These are phyloP conservation scores for Caenorhabditis sp. DNA, from an alignment of 2,888 invertebrate species.

Conservation along the genomic window DNA sequence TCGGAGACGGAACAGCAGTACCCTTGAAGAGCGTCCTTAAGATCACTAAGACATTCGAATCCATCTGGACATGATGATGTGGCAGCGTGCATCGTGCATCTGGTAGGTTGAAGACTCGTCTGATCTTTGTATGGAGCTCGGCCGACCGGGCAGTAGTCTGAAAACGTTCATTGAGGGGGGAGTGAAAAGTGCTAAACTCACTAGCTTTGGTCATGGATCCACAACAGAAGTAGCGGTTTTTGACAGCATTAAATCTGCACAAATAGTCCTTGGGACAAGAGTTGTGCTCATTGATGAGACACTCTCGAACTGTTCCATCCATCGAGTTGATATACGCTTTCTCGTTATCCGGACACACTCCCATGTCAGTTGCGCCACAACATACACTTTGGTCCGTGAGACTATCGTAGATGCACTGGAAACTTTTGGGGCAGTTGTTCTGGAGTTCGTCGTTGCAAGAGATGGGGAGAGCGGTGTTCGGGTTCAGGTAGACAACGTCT, in stretches of 20 bases:
- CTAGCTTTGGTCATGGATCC: slow-evolving; percentile 69
- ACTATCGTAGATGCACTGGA: slow-evolving; percentile 73
- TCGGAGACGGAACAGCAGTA: slow-evolving; percentile 77
- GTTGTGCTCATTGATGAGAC: slow-evolving; percentile 76
- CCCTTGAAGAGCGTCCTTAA: slow-evolving; percentile 76
- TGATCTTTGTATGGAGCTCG: slow-evolving; percentile 76
- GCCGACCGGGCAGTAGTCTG: slow-evolving; percentile 76
- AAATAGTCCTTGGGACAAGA: slow-evolving; percentile 77
- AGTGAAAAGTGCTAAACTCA: background rate
- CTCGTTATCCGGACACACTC: slow-evolving; percentile 78
- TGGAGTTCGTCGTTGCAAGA: slow-evolving; percentile 76
- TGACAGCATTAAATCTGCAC: slow-evolving; percentile 75
- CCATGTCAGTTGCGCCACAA: slow-evolving; percentile 79
- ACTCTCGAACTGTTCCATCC: slow-evolving; percentile 76
- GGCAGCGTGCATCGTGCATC: slow-evolving; percentile 77
- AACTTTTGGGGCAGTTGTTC: slow-evolving; percentile 78
- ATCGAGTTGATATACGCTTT: slow-evolving; percentile 80
- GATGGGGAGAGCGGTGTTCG: slow-evolving; percentile 75
- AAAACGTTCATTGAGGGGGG: background rate
- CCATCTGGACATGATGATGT: slow-evolving; percentile 76
- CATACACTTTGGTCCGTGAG: slow-evolving; percentile 76
- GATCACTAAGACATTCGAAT: slow-evolving; percentile 73
- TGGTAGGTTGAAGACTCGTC: slow-evolving; percentile 69
- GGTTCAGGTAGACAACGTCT: slow-evolving; percentile 78
- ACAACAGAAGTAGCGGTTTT: slow-evolving; percentile 79